These are phyloP conservation scores for Clarias magur DNA, from an alignment of 2,113 vertebrate species.

Conservation along the genomic window DNA sequence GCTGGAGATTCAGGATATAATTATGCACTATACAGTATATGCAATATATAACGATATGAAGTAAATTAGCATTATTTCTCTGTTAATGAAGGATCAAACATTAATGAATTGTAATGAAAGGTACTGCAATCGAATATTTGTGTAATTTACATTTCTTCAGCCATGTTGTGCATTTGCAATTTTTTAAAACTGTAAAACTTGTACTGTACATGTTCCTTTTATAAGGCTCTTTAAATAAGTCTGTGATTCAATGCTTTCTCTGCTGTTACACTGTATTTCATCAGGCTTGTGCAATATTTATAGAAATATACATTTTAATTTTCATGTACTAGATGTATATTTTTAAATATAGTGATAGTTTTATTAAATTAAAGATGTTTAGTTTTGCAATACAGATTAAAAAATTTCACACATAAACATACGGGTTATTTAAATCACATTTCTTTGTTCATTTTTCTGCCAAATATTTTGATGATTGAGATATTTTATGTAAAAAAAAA, in stretches of 20 bases:
- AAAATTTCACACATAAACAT: neutral
- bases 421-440: neutral
- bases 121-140: slow-evolving; percentile 12
- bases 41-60: neutral
- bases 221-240: neutral
- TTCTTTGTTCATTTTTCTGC: neutral
- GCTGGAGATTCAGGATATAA: neutral
- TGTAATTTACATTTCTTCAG: neutral
- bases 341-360: neutral
- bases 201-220: neutral
- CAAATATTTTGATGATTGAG: neutral
- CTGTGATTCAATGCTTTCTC: neutral
- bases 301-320: neutral
- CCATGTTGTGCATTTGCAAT: neutral
- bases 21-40: neutral
- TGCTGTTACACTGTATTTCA: slow-evolving; percentile 4
- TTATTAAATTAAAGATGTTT: slow-evolving; percentile 4
- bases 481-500: neutral
- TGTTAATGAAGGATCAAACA: slow-evolving; percentile 28
- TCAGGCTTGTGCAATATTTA: slow-evolving; percentile 39
- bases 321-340: neutral
- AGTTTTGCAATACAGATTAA: slow-evolving; percentile 1
- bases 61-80: neutral
- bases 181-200: neutral
- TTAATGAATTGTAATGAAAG: neutral